phyloP scores from a whole-genome alignment of 1,140 invertebrate species.

The Acromyrmex echinatior region DNA sequence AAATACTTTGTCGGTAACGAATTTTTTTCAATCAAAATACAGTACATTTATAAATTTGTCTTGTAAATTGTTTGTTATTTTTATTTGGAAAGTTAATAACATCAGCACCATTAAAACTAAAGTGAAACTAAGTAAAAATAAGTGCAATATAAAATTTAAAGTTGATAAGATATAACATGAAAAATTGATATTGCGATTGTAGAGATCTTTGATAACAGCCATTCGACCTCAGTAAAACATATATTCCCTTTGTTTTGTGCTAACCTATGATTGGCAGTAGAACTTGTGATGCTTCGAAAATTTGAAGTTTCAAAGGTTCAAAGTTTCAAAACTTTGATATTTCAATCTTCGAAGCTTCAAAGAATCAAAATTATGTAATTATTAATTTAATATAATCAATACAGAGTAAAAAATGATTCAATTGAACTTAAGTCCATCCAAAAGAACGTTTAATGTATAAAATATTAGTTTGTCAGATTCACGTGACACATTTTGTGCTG shows the following conservation, averaged over 20 bases:
- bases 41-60: background rate
- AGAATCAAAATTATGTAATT: no score
- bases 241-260: no score
- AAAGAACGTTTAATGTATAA: background rate
- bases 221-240: no score
- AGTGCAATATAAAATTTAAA: background rate
- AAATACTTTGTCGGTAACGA: conserved; percentile 22
- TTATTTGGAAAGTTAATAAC: conserved; percentile 14
- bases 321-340: no score
- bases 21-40: background rate
- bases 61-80: conserved; percentile 20
- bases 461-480: background rate
- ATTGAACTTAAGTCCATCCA: background rate
- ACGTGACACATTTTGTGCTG: background rate
- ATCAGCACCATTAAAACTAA: background rate
- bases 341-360: no score
- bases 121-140: background rate
- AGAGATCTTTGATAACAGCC: no score
- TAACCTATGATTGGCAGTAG: no score
- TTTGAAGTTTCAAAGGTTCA: no score
- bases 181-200: no score
- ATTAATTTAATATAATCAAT: no score
- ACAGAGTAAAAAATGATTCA: no score
- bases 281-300: no score
- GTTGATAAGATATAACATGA: background rate